These are phyloP conservation scores for Enteromius trimaculatus DNA, from an alignment of 2,797 vertebrate genomes.

Conservation along the genomic window DNA sequence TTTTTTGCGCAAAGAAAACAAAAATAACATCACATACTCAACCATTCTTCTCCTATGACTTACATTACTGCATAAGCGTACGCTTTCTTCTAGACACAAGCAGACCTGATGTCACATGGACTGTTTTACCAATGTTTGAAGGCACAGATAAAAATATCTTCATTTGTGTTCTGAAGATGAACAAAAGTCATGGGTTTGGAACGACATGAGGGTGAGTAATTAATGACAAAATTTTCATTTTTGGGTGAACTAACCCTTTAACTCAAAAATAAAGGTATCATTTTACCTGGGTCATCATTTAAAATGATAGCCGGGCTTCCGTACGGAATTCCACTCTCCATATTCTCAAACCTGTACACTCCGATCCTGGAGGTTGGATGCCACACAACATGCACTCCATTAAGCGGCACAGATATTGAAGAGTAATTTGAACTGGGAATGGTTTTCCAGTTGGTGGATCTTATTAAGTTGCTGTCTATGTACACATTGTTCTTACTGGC, in stretches of 20 bases:
- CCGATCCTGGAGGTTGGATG: slow-evolving; percentile 68
- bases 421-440: slow-evolving; percentile 56
- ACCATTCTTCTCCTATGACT: too few relatives aligned
- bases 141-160: too few relatives aligned
- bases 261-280: background rate
- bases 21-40: too few relatives aligned
- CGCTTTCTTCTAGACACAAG: too few relatives aligned
- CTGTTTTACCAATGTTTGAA: too few relatives aligned
- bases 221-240: too few relatives aligned
- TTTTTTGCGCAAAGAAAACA: too few relatives aligned
- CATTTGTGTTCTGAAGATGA: too few relatives aligned
- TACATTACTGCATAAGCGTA: too few relatives aligned
- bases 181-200: too few relatives aligned
- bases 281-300: slow-evolving; percentile 69
- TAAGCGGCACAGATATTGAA: fast-evolving
- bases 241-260: background rate
- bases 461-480: fast-evolving
- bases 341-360: slow-evolving; percentile 63
- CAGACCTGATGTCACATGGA: too few relatives aligned
- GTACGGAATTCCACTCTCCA: fast-evolving
- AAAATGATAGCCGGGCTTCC: slow-evolving; percentile 68
- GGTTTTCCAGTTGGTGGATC: slow-evolving; percentile 23
- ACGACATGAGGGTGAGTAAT: too few relatives aligned
- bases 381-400: slow-evolving; percentile 60
- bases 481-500: background rate